These are phyloP conservation scores for Aepyceros melampus DNA, from an alignment of 2,113 vertebrate genomes.

Conservation along the genomic window DNA sequence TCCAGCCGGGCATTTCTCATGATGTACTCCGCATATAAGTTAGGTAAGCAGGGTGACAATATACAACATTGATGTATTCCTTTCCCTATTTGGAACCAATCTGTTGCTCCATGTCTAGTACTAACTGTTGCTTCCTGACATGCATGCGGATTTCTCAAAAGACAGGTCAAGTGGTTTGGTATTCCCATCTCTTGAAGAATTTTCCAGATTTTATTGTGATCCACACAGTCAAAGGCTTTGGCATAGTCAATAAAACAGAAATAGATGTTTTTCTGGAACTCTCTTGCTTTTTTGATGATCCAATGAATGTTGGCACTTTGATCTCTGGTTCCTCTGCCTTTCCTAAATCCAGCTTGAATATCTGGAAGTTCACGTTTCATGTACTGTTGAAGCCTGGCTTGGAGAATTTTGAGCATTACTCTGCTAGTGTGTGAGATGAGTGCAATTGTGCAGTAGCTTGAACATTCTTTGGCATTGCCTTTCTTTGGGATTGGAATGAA, in stretches of 20 bases:
- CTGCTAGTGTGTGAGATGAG: background rate
- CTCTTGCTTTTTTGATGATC: background rate
- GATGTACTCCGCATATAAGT: background rate
- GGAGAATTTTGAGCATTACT: background rate
- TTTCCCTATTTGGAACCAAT: background rate
- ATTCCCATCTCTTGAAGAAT: background rate
- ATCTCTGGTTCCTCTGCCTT: background rate
- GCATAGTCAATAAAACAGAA: background rate
- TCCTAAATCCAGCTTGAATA: background rate
- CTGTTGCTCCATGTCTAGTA: background rate
- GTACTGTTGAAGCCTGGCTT: background rate
- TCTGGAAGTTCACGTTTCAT: background rate
- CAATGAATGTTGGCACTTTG: background rate
- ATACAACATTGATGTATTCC: background rate
- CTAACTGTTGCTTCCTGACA: background rate
- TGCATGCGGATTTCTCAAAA: background rate
- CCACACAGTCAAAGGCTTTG: background rate
- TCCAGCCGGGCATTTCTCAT: background rate
- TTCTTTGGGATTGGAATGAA: too few relatives aligned
- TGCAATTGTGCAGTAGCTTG: too few relatives aligned
- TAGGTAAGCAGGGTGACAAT: background rate
- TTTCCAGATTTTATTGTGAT: background rate
- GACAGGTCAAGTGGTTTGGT: background rate
- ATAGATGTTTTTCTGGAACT: background rate
- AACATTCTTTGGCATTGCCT: too few relatives aligned